Evolutionary conservation across 2,797 vertebrate species (phyloP).

Genomic region (Neostethus bicornis): DNA sequence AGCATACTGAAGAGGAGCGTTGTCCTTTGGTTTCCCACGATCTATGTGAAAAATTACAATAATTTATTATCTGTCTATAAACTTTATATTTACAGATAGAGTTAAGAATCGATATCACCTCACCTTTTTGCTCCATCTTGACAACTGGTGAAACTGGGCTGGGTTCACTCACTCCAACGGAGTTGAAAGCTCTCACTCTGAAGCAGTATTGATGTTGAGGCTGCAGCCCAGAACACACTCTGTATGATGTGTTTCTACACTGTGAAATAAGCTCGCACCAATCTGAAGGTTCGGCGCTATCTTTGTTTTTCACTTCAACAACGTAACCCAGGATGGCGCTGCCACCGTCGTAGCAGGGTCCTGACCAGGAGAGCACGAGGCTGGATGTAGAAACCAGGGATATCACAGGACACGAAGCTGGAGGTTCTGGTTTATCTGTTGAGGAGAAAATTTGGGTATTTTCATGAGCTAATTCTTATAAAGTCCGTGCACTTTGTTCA

Average conservation of each 20-base stretch:
- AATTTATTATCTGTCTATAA: not conserved
- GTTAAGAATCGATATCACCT: not conserved
- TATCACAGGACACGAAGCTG: slow-evolving; percentile 76
- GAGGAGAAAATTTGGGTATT: not conserved
- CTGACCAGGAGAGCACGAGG: slow-evolving; percentile 84
- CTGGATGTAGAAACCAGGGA: slow-evolving; percentile 58
- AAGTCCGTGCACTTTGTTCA: not conserved
- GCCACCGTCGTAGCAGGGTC: slow-evolving; percentile 85
- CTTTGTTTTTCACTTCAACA: slow-evolving; percentile 71
- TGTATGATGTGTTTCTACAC: slow-evolving; percentile 80
- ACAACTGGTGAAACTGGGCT: slow-evolving; percentile 74
- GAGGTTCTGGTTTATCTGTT: slow-evolving; percentile 80
- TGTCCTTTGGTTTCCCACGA: slow-evolving; percentile 42
- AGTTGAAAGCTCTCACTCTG: slow-evolving; percentile 79
- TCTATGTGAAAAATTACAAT: slow-evolving; percentile 19
- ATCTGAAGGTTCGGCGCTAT: slow-evolving; percentile 22
- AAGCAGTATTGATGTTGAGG: slow-evolving; percentile 74
- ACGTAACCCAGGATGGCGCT: slow-evolving; percentile 80
- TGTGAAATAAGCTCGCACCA: slow-evolving; percentile 73
- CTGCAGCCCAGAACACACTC: slow-evolving; percentile 68
- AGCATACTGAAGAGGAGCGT: slow-evolving; percentile 46
- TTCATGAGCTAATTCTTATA: not conserved
- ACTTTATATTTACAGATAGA: not conserved
- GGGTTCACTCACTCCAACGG: slow-evolving; percentile 76
- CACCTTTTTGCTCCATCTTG: slow-evolving; percentile 78